Conservation (phyloP, 1,140 invertebrate species). For the Drosophila pachea region DNA sequence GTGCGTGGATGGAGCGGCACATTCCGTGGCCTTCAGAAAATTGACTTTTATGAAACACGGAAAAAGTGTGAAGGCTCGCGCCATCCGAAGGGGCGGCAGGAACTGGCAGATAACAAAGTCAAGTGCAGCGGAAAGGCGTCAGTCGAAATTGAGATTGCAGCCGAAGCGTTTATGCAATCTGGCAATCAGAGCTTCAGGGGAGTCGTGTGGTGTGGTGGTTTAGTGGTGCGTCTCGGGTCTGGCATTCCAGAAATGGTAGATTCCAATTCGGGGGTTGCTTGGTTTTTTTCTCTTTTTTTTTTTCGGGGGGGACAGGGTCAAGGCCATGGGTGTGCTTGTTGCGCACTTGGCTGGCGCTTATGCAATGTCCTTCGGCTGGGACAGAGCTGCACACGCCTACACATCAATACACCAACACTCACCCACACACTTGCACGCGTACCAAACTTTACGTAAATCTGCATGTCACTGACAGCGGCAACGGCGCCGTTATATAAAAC, state of each 20-base stretch:
- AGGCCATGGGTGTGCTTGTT: slow-evolving; percentile 59
- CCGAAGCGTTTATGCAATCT: slow-evolving; percentile 45
- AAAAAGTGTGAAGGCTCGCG: slow-evolving; percentile 28
- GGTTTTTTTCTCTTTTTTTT: slow-evolving; percentile 11
- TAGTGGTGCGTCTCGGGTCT: neutral
- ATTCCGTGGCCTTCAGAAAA: slow-evolving; percentile 32
- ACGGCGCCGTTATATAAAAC: slow-evolving; percentile 63
- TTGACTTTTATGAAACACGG: slow-evolving; percentile 23
- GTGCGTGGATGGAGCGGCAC: slow-evolving; percentile 8
- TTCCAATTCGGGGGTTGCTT: neutral
- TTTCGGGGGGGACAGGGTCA: slow-evolving; percentile 50
- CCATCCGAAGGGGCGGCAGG: neutral
- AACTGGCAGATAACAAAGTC: slow-evolving; percentile 25
- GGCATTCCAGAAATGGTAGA: neutral
- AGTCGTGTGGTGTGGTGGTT: neutral
- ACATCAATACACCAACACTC: slow-evolving; percentile 13
- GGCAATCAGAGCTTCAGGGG: slow-evolving; percentile 31
- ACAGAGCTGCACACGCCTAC: slow-evolving; percentile 32
- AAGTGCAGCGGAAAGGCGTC: neutral
- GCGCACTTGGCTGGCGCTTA: slow-evolving; percentile 58
- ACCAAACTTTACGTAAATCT: slow-evolving; percentile 61
- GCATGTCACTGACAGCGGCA: slow-evolving; percentile 56
- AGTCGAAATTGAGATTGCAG: slow-evolving; percentile 24
- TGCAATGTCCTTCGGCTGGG: slow-evolving; percentile 63
- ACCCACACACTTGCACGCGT: neutral